Percentiles rank a stretch among this genome's conserved stretches.
Conservation (phyloP, 2,113 vertebrate genomes). For the Ranitomeya variabilis region DNA sequence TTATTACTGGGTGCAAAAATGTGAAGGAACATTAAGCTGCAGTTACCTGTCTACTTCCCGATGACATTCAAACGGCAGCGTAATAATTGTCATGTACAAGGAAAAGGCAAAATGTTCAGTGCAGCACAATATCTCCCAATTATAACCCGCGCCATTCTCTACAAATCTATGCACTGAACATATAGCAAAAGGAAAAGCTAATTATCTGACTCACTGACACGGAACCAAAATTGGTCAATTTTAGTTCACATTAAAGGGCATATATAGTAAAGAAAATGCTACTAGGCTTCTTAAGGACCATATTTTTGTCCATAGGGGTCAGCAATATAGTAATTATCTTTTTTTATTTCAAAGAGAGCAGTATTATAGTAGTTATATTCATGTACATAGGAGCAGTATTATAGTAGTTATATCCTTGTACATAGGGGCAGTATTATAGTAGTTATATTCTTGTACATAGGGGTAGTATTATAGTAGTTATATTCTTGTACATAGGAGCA, state of each 20-base stretch:
- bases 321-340: background rate
- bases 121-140: constrained; percentile 11
- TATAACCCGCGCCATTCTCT: background rate
- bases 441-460: background rate
- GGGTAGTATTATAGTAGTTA: background rate
- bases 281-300: background rate
- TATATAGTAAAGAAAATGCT: background rate
- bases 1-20: constrained; percentile 25
- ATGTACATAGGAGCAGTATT: background rate
- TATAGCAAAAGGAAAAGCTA: background rate
- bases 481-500: background rate
- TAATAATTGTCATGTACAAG: background rate
- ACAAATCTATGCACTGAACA: background rate
- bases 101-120: background rate
- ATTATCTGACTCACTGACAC: constrained; percentile 10
- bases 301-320: background rate
- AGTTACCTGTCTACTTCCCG: background rate
- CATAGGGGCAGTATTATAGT: background rate
- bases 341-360: background rate
- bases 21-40: constrained; percentile 15
- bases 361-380: constrained; percentile 3
- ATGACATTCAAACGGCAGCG: background rate
- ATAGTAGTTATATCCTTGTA: no score
- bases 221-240: background rate
- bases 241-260: background rate